Evolutionary conservation across 2,113 vertebrate genomes (phyloP).

Genomic region (Prochilodus magdalenae): DNA sequence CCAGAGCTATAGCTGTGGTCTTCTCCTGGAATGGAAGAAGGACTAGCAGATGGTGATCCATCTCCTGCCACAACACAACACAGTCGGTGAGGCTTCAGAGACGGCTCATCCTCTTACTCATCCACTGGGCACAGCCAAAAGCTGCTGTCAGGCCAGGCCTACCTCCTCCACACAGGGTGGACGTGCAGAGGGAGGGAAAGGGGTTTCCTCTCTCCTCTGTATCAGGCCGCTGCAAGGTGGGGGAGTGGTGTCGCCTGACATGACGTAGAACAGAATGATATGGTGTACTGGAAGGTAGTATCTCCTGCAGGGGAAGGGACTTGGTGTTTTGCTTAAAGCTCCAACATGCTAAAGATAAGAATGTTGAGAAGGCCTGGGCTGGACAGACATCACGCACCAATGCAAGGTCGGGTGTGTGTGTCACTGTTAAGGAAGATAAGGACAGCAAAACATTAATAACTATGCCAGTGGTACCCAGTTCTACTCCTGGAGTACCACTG

Average conservation of each 20-base stretch:
- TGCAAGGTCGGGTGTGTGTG: slow-evolving; percentile 2
- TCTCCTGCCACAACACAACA: slow-evolving; percentile 21
- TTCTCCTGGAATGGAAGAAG: slow-evolving; percentile 5
- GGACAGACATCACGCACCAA: slow-evolving; percentile 11
- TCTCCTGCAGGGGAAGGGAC: not conserved
- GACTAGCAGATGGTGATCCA: not conserved
- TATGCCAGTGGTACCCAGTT: not conserved
- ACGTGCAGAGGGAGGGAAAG: not conserved
- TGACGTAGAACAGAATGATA: not conserved
- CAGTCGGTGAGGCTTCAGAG: slow-evolving; percentile 1
- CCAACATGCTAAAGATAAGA: slow-evolving; percentile 4
- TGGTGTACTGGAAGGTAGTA: not conserved
- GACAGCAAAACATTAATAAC: slow-evolving; percentile 9
- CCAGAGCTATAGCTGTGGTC: slow-evolving; percentile 6
- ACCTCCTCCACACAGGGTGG: not conserved
- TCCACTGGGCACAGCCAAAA: slow-evolving; percentile 20
- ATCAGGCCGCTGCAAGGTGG: not conserved
- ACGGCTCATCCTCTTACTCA: slow-evolving; percentile 48
- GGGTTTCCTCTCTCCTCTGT: slow-evolving; percentile 12
- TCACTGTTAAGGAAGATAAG: slow-evolving; percentile 15
- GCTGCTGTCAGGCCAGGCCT: slow-evolving; percentile 16
- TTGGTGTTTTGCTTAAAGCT: not conserved
- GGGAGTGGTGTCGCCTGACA: not conserved
- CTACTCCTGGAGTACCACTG: not conserved
- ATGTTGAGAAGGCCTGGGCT: not conserved